Conservation (phyloP, 2,113 vertebrate genomes). For the zebrafish (Danio rerio) region GRCz12tu NC_133178.1:37495501-37496000, state of each 20-base stretch:
- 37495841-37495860: slow-evolving; percentile 94
- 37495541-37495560: background rate
- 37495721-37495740: slow-evolving; percentile 19
- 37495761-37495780: slow-evolving; percentile 30
- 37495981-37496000: no score
- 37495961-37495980: no score
- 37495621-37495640: background rate
- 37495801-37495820: slow-evolving; percentile 92
- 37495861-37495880: slow-evolving; percentile 85
- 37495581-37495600: background rate
- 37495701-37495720: background rate
- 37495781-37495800: slow-evolving; percentile 77
- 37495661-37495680: background rate
- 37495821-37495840: slow-evolving; percentile 91
- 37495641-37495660: background rate
- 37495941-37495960: no score
- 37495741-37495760: slow-evolving; percentile 19
- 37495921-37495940: no score
- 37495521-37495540: background rate
- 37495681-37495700: slow-evolving; percentile 25
- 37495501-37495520: background rate
- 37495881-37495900: background rate
- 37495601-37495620: background rate
- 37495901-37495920: no score
- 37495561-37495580: slow-evolving; percentile 3